Evolutionary conservation across 1,140 invertebrate species (phyloP).

Genomic region (Nasonia vitripennis): DNA sequence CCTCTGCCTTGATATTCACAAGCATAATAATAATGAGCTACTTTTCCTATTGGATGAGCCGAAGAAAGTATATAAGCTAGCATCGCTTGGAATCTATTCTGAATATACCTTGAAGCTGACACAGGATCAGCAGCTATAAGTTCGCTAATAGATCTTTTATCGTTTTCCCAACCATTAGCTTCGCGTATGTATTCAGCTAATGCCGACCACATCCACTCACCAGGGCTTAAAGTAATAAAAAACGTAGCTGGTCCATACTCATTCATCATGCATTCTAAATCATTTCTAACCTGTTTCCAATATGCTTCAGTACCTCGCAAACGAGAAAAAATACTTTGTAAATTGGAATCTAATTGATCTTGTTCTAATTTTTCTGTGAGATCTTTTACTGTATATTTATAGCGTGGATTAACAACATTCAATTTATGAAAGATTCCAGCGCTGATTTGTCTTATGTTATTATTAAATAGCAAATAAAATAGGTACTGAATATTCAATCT

Average conservation of each 20-base stretch:
- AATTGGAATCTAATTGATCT: slow-evolving; percentile 56
- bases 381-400: slow-evolving; percentile 55
- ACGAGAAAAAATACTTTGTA: slow-evolving; percentile 58
- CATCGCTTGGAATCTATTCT: slow-evolving; percentile 64
- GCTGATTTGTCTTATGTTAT: slow-evolving; percentile 53
- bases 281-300: slow-evolving; percentile 58
- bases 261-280: slow-evolving; percentile 63
- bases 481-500: too few species aligned
- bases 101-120: slow-evolving; percentile 60
- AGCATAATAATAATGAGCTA: slow-evolving; percentile 60
- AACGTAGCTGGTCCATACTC: slow-evolving; percentile 66
- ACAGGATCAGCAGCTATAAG: slow-evolving; percentile 61
- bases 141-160: slow-evolving; percentile 50
- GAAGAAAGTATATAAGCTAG: slow-evolving; percentile 63
- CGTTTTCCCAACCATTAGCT: slow-evolving; percentile 56
- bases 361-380: slow-evolving; percentile 58
- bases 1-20: slow-evolving; percentile 63
- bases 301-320: slow-evolving; percentile 60
- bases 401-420: slow-evolving; percentile 57
- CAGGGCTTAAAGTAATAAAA: slow-evolving; percentile 66
- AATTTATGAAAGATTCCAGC: slow-evolving; percentile 63
- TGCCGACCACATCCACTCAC: slow-evolving; percentile 64
- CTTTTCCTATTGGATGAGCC: slow-evolving; percentile 48
- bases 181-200: slow-evolving; percentile 61
- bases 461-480: slow-evolving; percentile 55